Evolutionary conservation across 2,888 invertebrate genomes (phyloP), one percentile per base, ranked within the genome.

Genomic region (Tachina grossa): DNA sequence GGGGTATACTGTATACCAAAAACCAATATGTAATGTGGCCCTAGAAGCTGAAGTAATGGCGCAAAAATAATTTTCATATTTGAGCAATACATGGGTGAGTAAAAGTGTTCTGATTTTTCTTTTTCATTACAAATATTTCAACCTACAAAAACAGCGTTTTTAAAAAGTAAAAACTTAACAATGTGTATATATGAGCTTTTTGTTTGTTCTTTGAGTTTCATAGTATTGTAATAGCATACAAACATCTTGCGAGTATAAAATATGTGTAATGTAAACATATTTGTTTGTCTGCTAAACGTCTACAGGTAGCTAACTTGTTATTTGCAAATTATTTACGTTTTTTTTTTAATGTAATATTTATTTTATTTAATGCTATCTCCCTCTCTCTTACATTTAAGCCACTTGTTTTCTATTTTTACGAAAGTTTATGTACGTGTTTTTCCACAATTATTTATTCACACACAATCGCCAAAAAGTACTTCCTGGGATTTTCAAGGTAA

Each of bases 401-500:
- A 6, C 6, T 31, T 31, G 31, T 31, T 13, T 49, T 14, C 14
- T 14, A 49, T 14, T 14, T 49, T 49, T 16, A 13, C 16, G 11
- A 63, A 45, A 53, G 16, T 19, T 43, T 59, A 51, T 8, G 22
- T 61, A 76, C 76, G 22, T 76, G 69, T 82, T 76, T 31, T 83
- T 83, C 53, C 71, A 59, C 74, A 72, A 53, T 68, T 68, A 19
- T 53, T 76, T 55, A 59, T 71, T 77, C 65, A 57, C 75, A 75
- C 75, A 82, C 63, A 78, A 74, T 74, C 43, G 47, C 63, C 11
- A 45, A 31, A 66, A 72, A 63, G 51, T 75, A 79, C 79, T 85
- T 85, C 85, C 85, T 85, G 71, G 31, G 51, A 69, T 78, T 80
- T 85, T 85, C 85, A 85, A 83, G 85, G 85, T 76, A 83, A 79